Percentiles rank a stretch among this genome's conserved stretches.
These are phyloP conservation scores for Craseonycteris thonglongyai DNA, from an alignment of 2,113 vertebrate genomes.

Conservation along the genomic window DNA sequence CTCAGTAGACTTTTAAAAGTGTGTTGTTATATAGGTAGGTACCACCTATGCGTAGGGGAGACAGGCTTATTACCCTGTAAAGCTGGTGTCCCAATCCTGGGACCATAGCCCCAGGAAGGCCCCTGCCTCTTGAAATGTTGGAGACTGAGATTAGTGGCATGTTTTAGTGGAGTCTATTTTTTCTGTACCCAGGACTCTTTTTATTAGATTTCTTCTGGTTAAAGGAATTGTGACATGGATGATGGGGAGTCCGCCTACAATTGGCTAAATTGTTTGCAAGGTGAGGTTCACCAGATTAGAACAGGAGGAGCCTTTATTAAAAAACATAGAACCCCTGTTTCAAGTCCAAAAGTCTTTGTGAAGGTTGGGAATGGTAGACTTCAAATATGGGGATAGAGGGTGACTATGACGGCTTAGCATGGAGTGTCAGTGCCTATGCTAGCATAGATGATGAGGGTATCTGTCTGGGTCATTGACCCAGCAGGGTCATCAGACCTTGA, in stretches of 20 bases:
- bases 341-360: background rate
- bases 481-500: background rate
- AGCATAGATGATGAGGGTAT: background rate
- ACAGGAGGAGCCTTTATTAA: background rate
- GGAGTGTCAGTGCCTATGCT: background rate
- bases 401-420: background rate
- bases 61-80: background rate
- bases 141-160: background rate
- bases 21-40: background rate
- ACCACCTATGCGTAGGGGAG: background rate
- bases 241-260: background rate
- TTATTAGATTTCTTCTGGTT: background rate
- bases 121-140: background rate
- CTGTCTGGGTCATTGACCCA: background rate
- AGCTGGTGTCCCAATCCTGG: background rate
- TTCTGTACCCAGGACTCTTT: background rate
- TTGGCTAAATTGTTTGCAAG: background rate
- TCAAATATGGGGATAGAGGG: background rate
- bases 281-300: background rate
- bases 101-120: background rate
- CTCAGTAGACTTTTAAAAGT: background rate
- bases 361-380: background rate
- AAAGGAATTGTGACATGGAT: background rate
- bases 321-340: background rate
- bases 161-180: background rate